phyloP scores from a whole-genome alignment of 53 echinoderm and acorn worm genomes.

The Astropecten irregularis region DNA sequence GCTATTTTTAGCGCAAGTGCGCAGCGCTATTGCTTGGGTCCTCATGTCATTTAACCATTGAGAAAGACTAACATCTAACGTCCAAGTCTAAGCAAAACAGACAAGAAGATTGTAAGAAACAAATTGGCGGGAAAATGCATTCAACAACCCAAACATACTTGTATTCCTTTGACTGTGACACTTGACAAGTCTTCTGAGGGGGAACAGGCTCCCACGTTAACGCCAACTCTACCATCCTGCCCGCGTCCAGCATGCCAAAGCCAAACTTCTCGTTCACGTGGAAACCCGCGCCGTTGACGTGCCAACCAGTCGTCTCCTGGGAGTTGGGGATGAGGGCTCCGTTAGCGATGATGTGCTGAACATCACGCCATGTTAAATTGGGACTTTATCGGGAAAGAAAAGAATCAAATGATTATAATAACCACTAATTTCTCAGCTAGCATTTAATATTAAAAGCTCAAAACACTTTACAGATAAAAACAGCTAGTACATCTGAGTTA shows the following conservation, averaged over 20 bases:
- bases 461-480: too few relatives aligned
- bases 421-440: not conserved
- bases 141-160: too few relatives aligned
- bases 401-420: not conserved
- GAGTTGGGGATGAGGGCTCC: slow-evolving; percentile 81
- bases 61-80: too few relatives aligned
- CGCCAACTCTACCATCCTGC: slow-evolving; percentile 94
- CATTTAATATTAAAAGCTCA: not conserved
- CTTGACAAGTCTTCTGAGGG: slow-evolving; percentile 54
- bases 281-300: slow-evolving; percentile 93
- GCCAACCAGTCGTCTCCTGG: slow-evolving; percentile 82
- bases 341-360: slow-evolving; percentile 82
- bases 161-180: too few relatives aligned
- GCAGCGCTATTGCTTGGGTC: too few relatives aligned
- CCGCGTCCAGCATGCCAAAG: slow-evolving; percentile 89
- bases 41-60: too few relatives aligned
- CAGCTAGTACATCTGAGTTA: too few relatives aligned
- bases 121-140: too few relatives aligned
- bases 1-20: too few relatives aligned
- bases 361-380: slow-evolving; percentile 87
- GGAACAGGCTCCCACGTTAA: slow-evolving; percentile 82
- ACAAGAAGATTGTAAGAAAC: too few relatives aligned
- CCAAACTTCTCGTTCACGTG: slow-evolving; percentile 88
- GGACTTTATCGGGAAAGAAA: slow-evolving; percentile 63
- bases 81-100: too few relatives aligned